Base-by-base conservation (phyloP, 2,797 vertebrate genomes). In the Cyclura pinguis region DNA sequence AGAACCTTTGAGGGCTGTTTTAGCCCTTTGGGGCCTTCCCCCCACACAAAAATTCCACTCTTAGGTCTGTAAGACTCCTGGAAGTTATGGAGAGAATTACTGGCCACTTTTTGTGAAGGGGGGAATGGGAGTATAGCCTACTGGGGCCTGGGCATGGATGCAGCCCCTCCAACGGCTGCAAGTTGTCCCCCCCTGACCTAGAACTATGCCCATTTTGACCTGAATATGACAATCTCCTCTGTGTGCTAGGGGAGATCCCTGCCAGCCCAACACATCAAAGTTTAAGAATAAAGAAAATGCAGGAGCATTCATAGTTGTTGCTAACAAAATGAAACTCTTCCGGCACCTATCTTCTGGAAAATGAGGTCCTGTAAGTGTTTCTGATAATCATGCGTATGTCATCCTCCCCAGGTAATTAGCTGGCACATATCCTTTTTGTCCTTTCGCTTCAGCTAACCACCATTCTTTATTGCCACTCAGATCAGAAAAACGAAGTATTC, bases 401-500 rank as follows among this genome's bases (percentile, higher is more conserved):
- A 99, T 99, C 97, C 97, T 99, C 89, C 99, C 98, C 0, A 99
- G 98, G 93, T 99, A 99, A 97, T 98, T 99, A 89, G 99, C 99
- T 0, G 99, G 99, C 22, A 99, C 99, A 0, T 99, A 99, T 72
- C 99, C 99, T 92, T 93, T 98, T 92, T 98, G 98, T 83, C 99
- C 99, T 32, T 98, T 97, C 2, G 97, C 97, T 96, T 99, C 99
- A 0, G 98, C 99, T 64, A 99, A 94, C 99, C 99, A 99, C 99
- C 99, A 99, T 87, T 99, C 98, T 93, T 98, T 99, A 91, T 99
- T 99, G 73, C 99, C 99, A 80, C 98, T 98, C 84, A 98, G 96
- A 96, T 99, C 99, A 14, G 97, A 98, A 96, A 99, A 99, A 89
- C 97, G 86, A 80, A 99, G 97, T 94, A 99, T 99, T 8, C 97